Conservation (phyloP, 2,888 invertebrate species). For the Drosophila melanosoma region DNA sequence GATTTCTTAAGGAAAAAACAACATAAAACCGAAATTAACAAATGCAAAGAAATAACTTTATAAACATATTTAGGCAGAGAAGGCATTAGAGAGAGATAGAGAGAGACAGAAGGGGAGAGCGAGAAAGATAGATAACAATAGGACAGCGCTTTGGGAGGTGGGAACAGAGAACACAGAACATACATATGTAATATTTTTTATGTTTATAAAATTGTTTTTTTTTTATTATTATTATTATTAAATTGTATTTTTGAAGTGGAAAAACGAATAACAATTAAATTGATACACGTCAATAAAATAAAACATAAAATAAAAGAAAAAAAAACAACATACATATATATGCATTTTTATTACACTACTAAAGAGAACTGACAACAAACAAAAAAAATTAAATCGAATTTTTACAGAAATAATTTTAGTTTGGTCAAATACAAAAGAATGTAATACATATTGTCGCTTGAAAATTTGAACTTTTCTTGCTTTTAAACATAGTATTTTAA, state of each 20-base stretch:
- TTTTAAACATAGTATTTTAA: not conserved
- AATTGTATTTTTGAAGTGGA: slow-evolving; percentile 76
- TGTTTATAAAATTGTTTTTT: slow-evolving; percentile 73
- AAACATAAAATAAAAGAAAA: slow-evolving; percentile 44
- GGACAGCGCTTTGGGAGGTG: slow-evolving; percentile 16
- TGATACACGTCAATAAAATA: slow-evolving; percentile 83
- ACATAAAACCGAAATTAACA: slow-evolving; percentile 20
- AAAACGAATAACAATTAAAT: slow-evolving; percentile 74
- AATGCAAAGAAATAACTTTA: slow-evolving; percentile 18
- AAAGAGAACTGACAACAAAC: not conserved
- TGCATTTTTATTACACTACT: slow-evolving; percentile 25
- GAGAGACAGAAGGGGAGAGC: not conserved
- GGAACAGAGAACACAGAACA: slow-evolving; percentile 53
- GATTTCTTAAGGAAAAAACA: slow-evolving; percentile 33
- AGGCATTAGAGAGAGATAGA: not conserved
- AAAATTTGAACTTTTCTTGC: not conserved
- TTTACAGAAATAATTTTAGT: not conserved
- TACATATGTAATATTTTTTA: slow-evolving; percentile 77
- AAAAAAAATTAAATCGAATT: slow-evolving; percentile 1
- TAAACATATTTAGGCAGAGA: slow-evolving; percentile 9
- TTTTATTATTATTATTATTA: slow-evolving; percentile 67
- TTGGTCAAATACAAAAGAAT: not conserved
- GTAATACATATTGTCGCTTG: not conserved
- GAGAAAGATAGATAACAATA: slow-evolving; percentile 18
- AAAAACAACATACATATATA: slow-evolving; percentile 6